These are phyloP conservation scores for Siphamia tubifer DNA, from an alignment of 2,113 vertebrate genomes.

Conservation along the genomic window DNA sequence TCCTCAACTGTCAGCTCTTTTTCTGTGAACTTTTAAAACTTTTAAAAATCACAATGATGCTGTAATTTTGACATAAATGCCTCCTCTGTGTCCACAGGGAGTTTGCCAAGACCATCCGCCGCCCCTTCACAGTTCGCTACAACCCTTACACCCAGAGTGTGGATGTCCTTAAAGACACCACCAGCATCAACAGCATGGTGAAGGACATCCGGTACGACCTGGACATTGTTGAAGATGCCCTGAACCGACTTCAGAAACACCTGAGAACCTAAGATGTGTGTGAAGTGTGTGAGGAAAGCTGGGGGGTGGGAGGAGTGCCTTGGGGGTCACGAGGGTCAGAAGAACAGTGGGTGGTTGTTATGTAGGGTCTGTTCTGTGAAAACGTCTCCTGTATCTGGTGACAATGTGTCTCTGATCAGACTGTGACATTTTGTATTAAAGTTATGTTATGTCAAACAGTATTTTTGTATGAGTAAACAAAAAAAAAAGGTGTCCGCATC, in stretches of 20 bases:
- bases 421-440: no score
- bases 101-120: conserved; percentile 90
- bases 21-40: no score
- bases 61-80: background rate
- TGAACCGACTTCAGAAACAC: conserved; percentile 83
- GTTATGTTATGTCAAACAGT: no score
- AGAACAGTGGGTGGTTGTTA: background rate
- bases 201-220: conserved; percentile 87
- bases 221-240: conserved; percentile 87
- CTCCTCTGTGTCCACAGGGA: conserved; percentile 76
- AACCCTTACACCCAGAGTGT: conserved; percentile 90
- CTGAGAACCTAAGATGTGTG: conserved; percentile 79
- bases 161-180: conserved; percentile 86
- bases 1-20: no score
- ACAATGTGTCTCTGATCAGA: no score
- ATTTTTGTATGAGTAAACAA: no score
- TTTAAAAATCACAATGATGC: no score
- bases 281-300: no score
- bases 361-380: no score
- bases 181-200: conserved; percentile 84
- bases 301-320: background rate
- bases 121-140: conserved; percentile 89
- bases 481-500: no score
- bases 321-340: no score
- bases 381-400: no score